Base-by-base conservation (phyloP, 1,140 invertebrate genomes). In the Megalopta genalis region DNA sequence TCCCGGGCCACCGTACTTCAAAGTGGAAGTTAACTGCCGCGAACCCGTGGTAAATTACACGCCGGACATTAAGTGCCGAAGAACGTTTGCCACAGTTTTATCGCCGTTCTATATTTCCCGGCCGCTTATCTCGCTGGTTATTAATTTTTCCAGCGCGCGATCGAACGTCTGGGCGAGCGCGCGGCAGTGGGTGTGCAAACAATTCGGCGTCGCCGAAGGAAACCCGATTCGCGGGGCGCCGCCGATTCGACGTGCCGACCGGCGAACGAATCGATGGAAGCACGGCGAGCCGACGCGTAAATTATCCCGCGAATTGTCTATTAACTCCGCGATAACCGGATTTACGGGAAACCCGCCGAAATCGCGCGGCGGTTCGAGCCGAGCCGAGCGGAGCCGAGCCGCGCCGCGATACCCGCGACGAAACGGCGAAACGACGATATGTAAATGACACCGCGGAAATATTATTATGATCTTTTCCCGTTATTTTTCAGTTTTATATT, bases 41-140 rank as follows among this genome's bases (percentile, higher is more conserved):
- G 71, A 85, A 84, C 71, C 66, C 27, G n/a, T 14, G 57, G 73
- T 78, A 86, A 86, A 85, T 85, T 85, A 80, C 72, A 72, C 63
- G 77, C 68, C 59, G 68, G 82, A 80, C 83, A 80, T 84, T 85
- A 74, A 74, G 59, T 81, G 81, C 65, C 76, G 72, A 84, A 71
- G 71, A 84, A 74, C 82, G 79, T 59, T 57, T 54, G 62, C 72
- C 77, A 78, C 82, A 68, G 66, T 72, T 80, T 84, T 70, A 75
- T 79, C 77, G 71, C n/a, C 60, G 57, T 74, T 71, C 77, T 73
- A 73, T 78, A 72, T 80, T 63, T 68, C 72, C 67, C 57, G 54
- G 16, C 59, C 42, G 71, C 39, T 84, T 80, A 79, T 85, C 70
- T 62, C 52, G 57, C 54, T 25, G 49, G 71, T 64, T 72, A 78